Evolutionary conservation across 2,888 invertebrate genomes (phyloP).

Genomic region (Panopea generosa): DNA sequence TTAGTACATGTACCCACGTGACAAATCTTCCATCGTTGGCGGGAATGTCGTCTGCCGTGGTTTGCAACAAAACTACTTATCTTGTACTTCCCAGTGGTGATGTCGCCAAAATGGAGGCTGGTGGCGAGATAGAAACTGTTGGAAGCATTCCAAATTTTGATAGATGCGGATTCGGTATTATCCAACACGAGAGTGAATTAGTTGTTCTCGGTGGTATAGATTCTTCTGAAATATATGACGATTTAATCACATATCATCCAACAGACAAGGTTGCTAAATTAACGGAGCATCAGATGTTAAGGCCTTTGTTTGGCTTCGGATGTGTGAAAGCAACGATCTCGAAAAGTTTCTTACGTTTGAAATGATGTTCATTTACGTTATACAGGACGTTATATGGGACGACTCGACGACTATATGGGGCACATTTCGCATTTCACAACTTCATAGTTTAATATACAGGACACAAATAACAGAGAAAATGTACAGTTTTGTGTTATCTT

Average conservation of each 20-base stretch:
- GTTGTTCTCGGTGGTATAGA: conserved; percentile 63
- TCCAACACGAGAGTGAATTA: conserved; percentile 51
- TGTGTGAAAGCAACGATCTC: conserved; percentile 57
- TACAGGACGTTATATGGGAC: too few relatives aligned
- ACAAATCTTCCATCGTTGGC: conserved; percentile 47
- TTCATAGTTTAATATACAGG: too few relatives aligned
- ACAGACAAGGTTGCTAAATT: conserved; percentile 8
- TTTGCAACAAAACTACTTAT: conserved; percentile 40
- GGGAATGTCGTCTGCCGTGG: conserved; percentile 46
- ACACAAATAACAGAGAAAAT: too few relatives aligned
- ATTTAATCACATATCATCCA: conserved; percentile 49
- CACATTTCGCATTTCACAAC: too few relatives aligned
- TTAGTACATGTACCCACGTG: conserved; percentile 50
- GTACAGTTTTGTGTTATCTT: too few relatives aligned
- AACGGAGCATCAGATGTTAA: conserved; percentile 29
- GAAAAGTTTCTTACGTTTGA: conserved; percentile 10
- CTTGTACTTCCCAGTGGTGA: conserved; percentile 65
- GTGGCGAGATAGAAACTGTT: conserved; percentile 33
- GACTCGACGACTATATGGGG: too few relatives aligned
- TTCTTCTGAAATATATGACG: conserved; percentile 46
- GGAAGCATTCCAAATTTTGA: conserved; percentile 45
- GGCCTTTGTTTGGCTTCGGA: conserved; percentile 60
- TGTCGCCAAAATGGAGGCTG: conserved; percentile 46
- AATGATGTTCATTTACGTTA: too few relatives aligned
- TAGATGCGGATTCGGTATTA: conserved; percentile 62